Conservation (phyloP, 2,113 vertebrate genomes). For the Podocnemis expansa region DNA sequence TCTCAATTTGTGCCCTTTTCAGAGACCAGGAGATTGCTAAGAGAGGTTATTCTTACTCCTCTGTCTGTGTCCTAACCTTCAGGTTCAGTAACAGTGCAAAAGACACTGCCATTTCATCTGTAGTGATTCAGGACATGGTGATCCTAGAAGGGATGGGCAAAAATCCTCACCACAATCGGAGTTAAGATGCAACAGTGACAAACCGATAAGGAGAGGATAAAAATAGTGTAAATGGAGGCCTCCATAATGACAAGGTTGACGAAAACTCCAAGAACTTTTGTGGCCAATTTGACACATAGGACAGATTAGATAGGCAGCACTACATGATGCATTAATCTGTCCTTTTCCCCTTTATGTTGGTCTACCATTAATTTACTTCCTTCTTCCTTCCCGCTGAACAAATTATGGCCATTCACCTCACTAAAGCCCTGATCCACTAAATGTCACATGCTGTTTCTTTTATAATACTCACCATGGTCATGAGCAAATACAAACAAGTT, state of each 20-base stretch:
- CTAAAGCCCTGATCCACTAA: conserved; percentile 19
- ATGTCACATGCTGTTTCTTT: background rate
- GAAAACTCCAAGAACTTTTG: background rate
- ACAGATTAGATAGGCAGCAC: background rate
- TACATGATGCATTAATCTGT: background rate
- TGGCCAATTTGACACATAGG: background rate
- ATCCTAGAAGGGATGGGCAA: background rate
- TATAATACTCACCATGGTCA: conserved; percentile 90
- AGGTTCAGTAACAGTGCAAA: background rate
- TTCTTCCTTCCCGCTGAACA: conserved; percentile 6
- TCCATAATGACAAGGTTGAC: background rate
- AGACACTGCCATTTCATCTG: background rate
- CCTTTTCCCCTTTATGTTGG: background rate
- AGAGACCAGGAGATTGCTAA: background rate
- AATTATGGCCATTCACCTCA: conserved; percentile 23
- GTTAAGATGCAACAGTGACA: background rate
- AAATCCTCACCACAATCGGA: background rate
- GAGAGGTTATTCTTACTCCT: background rate
- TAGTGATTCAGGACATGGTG: background rate
- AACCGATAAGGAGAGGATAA: background rate
- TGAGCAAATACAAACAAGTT: conserved; percentile 91
- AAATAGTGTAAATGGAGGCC: background rate
- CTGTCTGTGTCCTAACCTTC: background rate
- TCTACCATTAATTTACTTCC: conserved; percentile 36
- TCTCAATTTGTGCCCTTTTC: rapidly evolving